Evolutionary conservation across 2,888 invertebrate genomes (phyloP).

Genomic region (Norana najaformis): DNA sequence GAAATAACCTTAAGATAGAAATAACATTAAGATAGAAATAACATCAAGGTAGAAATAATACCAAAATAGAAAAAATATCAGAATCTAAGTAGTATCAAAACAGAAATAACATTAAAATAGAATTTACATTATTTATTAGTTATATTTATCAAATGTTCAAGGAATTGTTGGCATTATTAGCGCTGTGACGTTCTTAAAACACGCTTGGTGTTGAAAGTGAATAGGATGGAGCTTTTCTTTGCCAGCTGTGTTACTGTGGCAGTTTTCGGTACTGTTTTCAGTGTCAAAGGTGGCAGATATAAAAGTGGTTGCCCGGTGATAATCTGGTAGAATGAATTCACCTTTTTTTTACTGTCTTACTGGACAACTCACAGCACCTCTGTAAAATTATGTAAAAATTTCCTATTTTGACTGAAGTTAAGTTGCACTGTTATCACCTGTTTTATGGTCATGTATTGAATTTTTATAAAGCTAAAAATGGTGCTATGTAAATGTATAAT

Average conservation of each 20-base stretch:
- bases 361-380: neutral
- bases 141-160: neutral
- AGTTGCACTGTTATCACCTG: neutral
- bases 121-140: no score
- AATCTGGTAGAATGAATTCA: neutral
- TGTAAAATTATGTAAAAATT: neutral
- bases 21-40: no score
- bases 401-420: neutral
- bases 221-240: neutral
- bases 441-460: neutral
- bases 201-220: neutral
- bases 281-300: slow-evolving; percentile 21
- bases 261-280: neutral
- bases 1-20: no score
- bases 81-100: no score
- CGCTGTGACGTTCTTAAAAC: neutral
- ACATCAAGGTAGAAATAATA: no score
- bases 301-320: neutral
- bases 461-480: no score
- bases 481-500: no score
- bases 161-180: neutral
- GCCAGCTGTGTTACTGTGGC: slow-evolving; percentile 22
- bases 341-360: neutral
- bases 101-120: no score
- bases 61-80: no score